These are phyloP conservation scores for Gordius sp. DNA, from an alignment of 2,888 invertebrate genomes.

Conservation along the genomic window DNA sequence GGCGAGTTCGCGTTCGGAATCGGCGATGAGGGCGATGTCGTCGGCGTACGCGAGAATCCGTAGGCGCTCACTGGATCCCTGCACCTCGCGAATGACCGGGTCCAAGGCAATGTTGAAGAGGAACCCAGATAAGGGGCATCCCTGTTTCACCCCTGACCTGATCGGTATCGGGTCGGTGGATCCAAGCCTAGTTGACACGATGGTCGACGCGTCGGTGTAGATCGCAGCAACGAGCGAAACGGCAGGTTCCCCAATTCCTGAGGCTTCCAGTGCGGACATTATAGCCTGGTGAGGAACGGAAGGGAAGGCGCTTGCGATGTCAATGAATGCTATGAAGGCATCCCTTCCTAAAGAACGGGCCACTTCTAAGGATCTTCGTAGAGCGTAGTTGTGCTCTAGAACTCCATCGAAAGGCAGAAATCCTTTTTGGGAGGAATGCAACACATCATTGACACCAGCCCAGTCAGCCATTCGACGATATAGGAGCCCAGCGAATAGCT, in stretches of 20 bases:
- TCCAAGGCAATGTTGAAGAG: background rate
- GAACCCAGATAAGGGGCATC: background rate
- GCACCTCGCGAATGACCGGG: background rate
- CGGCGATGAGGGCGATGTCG: too few relatives aligned
- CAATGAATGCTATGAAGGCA: background rate
- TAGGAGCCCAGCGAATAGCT: too few relatives aligned
- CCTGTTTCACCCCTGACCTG: background rate
- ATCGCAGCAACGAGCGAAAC: background rate
- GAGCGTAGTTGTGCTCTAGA: slow-evolving; percentile 3
- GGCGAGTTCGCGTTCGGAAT: too few relatives aligned
- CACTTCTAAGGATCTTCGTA: slow-evolving; percentile 8
- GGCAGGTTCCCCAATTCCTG: background rate
- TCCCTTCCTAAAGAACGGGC: background rate
- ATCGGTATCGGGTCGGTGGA: background rate
- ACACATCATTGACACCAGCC: background rate
- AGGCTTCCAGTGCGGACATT: background rate
- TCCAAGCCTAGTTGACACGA: too few relatives aligned
- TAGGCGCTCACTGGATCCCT: too few relatives aligned
- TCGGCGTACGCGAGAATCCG: too few relatives aligned
- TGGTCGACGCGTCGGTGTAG: background rate
- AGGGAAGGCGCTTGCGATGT: slow-evolving; percentile 7
- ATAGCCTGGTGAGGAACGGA: background rate
- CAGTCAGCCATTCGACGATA: background rate
- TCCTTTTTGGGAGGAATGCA: slow-evolving; percentile 5
- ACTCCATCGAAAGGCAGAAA: slow-evolving; percentile 13